Evolutionary conservation across 2,888 invertebrate species (phyloP), one percentile per base, ranked within the genome.

Genomic region (Phania funesta): DNA sequence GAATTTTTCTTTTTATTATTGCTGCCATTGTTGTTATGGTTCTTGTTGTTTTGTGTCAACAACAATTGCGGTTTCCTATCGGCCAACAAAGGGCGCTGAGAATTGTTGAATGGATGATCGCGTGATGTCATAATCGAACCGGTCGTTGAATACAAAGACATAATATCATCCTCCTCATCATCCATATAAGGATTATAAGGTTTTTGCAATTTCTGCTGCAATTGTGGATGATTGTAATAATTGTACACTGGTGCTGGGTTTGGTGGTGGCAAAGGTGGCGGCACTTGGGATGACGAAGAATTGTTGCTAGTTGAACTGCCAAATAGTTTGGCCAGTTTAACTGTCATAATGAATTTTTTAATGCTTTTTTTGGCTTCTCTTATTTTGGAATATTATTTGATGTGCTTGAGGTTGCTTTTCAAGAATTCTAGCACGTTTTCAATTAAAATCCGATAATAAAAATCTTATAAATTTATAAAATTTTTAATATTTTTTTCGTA

Each of bases 61-160:
- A 87, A 68, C 84, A 87, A 80, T 84, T 87, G 87, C 58, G 64
- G 87, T 84, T 84, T 89, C 87, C 85, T 88, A 86, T 79, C 89
- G 87, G 84, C 87, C 62, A 91, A 85, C 75, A 91, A 84, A 20
- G 90, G 91, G 44, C 90, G 87, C 84, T 90, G 89, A 5, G 89
- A 90, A 70, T 87, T 90, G 85, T 91, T 91, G 79, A 87, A 90
- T 18, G 89, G 90, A 87, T 90, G 91, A 85, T 88, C 89, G 73
- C 90, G 89, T 84, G 89, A 87, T 86, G 89, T 89, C 86, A 88
- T 87, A 84, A 87, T 87, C 84, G 87, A 87, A 22, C 86, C 86
- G 78, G 84, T 86, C 84, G 83, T 87, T 86, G 73, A 88, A 68
- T 85, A 85, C 52, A 85, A 68, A 29, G 87, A 86, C 85, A 86